Evolutionary conservation across 2,113 vertebrate species (phyloP).

Genomic region (Sprattus sprattus): DNA sequence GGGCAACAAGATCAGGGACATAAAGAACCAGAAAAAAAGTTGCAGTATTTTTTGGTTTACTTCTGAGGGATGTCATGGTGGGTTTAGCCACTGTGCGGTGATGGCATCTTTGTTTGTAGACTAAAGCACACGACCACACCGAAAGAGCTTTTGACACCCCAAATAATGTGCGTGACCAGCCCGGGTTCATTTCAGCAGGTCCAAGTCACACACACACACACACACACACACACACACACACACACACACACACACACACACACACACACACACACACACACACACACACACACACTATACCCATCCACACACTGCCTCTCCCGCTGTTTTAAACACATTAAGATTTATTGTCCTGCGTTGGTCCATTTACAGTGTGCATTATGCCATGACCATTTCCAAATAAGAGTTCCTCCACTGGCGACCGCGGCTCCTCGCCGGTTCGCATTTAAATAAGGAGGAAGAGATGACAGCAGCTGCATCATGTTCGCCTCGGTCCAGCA

Average conservation of each 20-base stretch:
- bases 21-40: neutral
- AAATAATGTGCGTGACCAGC: neutral
- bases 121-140: neutral
- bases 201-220: neutral
- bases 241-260: conserved; percentile 9
- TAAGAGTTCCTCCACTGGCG: conserved; percentile 47
- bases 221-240: neutral
- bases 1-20: neutral
- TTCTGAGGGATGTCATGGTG: neutral
- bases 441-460: conserved; percentile 51
- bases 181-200: neutral
- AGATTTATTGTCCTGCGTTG: conserved; percentile 53
- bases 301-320: conserved; percentile 10
- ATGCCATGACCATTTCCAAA: conserved; percentile 57
- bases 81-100: neutral
- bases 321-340: conserved; percentile 42
- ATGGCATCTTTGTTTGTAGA: neutral
- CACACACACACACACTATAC: neutral
- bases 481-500: conserved; percentile 22
- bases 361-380: conserved; percentile 59
- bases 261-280: conserved; percentile 8
- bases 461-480: conserved; percentile 56
- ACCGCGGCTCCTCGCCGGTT: conserved; percentile 48
- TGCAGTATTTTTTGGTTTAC: neutral
- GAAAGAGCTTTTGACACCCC: neutral